Evolutionary conservation across 2,888 invertebrate species (phyloP), one percentile per base, ranked within the genome.

Genomic region (Drosophila fulvimacula): DNA sequence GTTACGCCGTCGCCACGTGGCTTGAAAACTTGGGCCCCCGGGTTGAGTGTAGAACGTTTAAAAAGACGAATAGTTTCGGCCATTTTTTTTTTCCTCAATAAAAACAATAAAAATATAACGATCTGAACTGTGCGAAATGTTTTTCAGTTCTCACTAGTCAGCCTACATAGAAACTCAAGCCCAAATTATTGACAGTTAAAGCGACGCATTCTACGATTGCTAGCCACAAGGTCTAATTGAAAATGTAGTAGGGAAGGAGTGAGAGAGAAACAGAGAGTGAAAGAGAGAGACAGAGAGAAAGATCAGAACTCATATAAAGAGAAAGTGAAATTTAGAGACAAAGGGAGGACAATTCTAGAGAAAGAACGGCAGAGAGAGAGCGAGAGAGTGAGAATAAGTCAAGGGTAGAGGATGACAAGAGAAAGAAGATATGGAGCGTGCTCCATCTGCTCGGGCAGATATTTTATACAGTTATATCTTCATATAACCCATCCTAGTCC

Each of bases 41-140:
- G 73, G 58, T 73, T 73, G 1, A 73, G 58, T 7, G 27, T 41
- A 11, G 72, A 64, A 1, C 36, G 38, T 32, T 53, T 17, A 11
- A 58, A 39, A n/a, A 6, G 9, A 10, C 24, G 38, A 9, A 49
- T 39, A n/a, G 11, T 36, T 7, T 46, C 46, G 0, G 64, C 44
- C 71, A 71, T 71, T 19, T n/a, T 10, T 6, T 48, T 57, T 42
- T 24, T 30, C n/a, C 1, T n/a, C 19, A 27, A 19, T 17, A n/a
- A 30, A 49, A 59, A 42, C 42, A 42, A 11, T 44, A 39, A 59
- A 59, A 59, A 59, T 39, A 51, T 21, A 49, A 39, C 19, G 19
- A 39, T 59, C 48, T 19, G 48, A 48, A 57, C 34, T 13, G 17
- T 36, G 24, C 27, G 13, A 57, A 48, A 48, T 39, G n/a, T n/a